A percentile compares a stretch with the other conserved stretches of the same genome.
Conservation (phyloP, 2,888 invertebrate species). For the Megalurothrips usitatus region DNA sequence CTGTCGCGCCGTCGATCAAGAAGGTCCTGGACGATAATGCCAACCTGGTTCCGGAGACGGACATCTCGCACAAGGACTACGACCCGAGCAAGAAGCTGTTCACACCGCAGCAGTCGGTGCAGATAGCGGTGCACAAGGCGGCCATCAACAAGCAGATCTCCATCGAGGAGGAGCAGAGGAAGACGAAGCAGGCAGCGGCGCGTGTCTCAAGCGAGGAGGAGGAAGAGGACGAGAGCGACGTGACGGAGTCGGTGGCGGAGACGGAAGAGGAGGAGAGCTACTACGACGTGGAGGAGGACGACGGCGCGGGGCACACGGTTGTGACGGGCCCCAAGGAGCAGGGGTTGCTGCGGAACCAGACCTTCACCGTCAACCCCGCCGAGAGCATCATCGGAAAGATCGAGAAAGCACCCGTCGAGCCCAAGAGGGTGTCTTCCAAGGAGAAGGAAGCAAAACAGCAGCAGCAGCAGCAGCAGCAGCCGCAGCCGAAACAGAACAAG, state of each 20-base stretch:
- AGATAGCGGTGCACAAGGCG: conserved; percentile 47
- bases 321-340: background rate
- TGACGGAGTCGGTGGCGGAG: conserved; percentile 39
- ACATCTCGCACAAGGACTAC: conserved; percentile 36
- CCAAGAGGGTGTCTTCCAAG: background rate
- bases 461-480: background rate
- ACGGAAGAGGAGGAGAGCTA: conserved; percentile 37
- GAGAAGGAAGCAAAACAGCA: background rate
- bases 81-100: conserved; percentile 45
- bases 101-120: conserved; percentile 45
- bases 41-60: background rate
- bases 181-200: conserved; percentile 9
- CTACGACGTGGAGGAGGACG: conserved; percentile 32
- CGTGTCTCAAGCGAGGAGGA: conserved; percentile 33
- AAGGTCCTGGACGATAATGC: conserved; percentile 6
- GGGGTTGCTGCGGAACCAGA: background rate
- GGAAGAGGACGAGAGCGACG: conserved; percentile 34
- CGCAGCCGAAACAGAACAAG: background rate
- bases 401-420: background rate
- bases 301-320: background rate
- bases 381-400: background rate
- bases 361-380: background rate
- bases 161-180: conserved; percentile 43
- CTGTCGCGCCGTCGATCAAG: background rate
- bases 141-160: conserved; percentile 47